A percentile compares a stretch with the other conserved stretches of the same genome.
phyloP scores from a whole-genome alignment of 1,140 invertebrate species.

The Galendromus occidentalis region DNA sequence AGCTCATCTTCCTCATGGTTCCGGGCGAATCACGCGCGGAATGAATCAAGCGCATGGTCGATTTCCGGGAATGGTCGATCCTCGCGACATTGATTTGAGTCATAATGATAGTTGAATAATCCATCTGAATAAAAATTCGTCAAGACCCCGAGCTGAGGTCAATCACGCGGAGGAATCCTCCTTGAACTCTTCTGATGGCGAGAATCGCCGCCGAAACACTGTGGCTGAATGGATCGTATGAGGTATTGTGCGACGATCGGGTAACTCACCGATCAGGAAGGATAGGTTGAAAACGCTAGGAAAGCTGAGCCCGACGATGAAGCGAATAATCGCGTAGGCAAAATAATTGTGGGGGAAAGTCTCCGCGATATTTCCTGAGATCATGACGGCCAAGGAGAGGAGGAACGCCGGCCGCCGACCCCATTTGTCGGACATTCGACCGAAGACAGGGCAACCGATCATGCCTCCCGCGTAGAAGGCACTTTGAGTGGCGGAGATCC shows the following conservation, averaged over 20 bases:
- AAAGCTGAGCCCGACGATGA: slow-evolving; percentile 22
- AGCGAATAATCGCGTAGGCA: slow-evolving; percentile 19
- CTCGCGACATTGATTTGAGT: too few species aligned
- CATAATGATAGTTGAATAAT: too few species aligned
- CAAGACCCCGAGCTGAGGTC: too few species aligned
- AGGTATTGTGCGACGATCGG: slow-evolving; percentile 62
- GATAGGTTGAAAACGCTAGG: slow-evolving; percentile 49
- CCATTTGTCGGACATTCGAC: slow-evolving; percentile 41
- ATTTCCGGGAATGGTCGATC: too few species aligned
- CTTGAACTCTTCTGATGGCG: too few species aligned
- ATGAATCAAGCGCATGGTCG: too few species aligned
- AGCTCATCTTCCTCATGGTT: too few species aligned
- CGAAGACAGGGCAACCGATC: slow-evolving; percentile 45
- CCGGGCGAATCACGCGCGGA: too few species aligned
- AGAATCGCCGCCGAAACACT: too few species aligned
- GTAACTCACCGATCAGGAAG: slow-evolving; percentile 49
- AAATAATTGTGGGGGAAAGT: slow-evolving; percentile 20
- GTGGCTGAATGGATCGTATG: slow-evolving; percentile 55
- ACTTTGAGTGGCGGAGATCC: slow-evolving; percentile 40
- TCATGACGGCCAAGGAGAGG: not conserved
- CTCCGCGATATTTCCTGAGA: not conserved
- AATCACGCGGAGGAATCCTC: slow-evolving; percentile 53
- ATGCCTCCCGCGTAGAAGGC: slow-evolving; percentile 46
- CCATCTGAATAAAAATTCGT: too few species aligned
- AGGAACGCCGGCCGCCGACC: not conserved